phyloP scores from a whole-genome alignment of 1,140 invertebrate species.

The Drosophila athabasca region DNA sequence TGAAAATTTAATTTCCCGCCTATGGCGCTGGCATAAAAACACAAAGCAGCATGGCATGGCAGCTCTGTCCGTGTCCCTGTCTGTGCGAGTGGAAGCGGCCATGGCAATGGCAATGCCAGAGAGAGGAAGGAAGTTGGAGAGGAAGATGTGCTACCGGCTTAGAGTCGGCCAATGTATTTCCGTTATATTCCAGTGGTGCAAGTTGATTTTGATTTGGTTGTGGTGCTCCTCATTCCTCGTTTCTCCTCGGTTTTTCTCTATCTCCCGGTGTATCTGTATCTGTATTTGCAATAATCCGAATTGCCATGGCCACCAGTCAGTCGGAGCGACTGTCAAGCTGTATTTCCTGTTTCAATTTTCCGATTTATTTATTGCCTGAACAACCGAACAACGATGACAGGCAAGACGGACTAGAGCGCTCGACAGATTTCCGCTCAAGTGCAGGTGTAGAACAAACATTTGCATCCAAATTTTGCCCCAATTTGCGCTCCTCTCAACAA shows the following conservation, averaged over 20 bases:
- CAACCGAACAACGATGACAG: slow-evolving; percentile 12
- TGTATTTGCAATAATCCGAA: slow-evolving; percentile 75
- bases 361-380: slow-evolving; percentile 68
- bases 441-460: neutral
- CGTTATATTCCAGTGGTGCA: slow-evolving; percentile 40
- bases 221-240: slow-evolving; percentile 42
- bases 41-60: neutral
- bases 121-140: neutral
- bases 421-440: slow-evolving; percentile 50
- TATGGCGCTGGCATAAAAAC: slow-evolving; percentile 39
- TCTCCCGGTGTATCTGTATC: neutral
- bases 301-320: slow-evolving; percentile 47
- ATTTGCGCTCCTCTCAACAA: too few species aligned
- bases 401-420: slow-evolving; percentile 2
- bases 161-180: slow-evolving; percentile 66
- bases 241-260: neutral
- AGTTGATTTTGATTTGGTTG: slow-evolving; percentile 57
- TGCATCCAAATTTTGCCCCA: too few species aligned
- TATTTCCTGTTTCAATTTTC: slow-evolving; percentile 69
- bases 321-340: slow-evolving; percentile 49
- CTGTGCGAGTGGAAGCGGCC: neutral
- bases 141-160: slow-evolving; percentile 16
- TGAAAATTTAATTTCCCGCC: slow-evolving; percentile 81
- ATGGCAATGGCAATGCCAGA: neutral
- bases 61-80: neutral